Percentiles rank a stretch among this genome's conserved stretches.
Evolutionary conservation across 2,888 invertebrate genomes (phyloP).

Genomic region (Thalpophila matura): DNA sequence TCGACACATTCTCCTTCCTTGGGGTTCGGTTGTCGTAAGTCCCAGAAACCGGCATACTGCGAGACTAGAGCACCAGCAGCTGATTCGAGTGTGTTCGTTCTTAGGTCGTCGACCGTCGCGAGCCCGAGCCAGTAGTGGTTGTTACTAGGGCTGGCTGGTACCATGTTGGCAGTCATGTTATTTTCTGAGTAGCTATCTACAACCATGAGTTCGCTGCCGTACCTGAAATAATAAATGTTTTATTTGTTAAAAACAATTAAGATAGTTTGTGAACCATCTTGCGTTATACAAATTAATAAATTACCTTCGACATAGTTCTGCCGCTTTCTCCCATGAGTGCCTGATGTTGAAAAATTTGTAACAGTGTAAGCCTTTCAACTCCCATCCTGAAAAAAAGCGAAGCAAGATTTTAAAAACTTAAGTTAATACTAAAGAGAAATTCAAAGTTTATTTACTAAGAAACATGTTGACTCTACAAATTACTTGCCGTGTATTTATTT

Average conservation of each 20-base stretch:
- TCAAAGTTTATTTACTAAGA: conserved; percentile 61
- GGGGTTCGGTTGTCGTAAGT: conserved; percentile 96
- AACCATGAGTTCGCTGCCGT: conserved; percentile 98
- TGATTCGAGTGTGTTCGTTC: conserved; percentile 98
- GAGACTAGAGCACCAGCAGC: conserved; percentile 97
- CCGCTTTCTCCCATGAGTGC: conserved; percentile 99
- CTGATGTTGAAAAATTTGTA: conserved; percentile 98
- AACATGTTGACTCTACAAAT: conserved; percentile 71
- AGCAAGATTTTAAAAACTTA: conserved; percentile 27
- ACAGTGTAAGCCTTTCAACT: conserved; percentile 97
- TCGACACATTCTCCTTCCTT: conserved; percentile 97
- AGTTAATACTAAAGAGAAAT: conserved; percentile 55
- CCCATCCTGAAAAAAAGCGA: conserved; percentile 95
- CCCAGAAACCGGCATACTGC: conserved; percentile 99
- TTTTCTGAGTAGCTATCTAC: conserved; percentile 98
- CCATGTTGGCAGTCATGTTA: conserved; percentile 96
- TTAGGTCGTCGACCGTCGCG: conserved; percentile 96
- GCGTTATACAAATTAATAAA: conserved; percentile 77
- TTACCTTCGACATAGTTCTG: conserved; percentile 98
- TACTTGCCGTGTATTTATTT: conserved; percentile 55
- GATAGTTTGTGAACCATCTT: not conserved
- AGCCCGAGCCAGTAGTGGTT: conserved; percentile 97
- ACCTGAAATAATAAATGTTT: conserved; percentile 92
- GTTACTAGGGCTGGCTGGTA: conserved; percentile 92
- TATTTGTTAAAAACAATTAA: conserved; percentile 1